A percentile compares a stretch with the other conserved stretches of the same genome.
These are phyloP conservation scores for Watsonalla cultraria DNA, from an alignment of 2,888 invertebrate genomes.

Conservation along the genomic window DNA sequence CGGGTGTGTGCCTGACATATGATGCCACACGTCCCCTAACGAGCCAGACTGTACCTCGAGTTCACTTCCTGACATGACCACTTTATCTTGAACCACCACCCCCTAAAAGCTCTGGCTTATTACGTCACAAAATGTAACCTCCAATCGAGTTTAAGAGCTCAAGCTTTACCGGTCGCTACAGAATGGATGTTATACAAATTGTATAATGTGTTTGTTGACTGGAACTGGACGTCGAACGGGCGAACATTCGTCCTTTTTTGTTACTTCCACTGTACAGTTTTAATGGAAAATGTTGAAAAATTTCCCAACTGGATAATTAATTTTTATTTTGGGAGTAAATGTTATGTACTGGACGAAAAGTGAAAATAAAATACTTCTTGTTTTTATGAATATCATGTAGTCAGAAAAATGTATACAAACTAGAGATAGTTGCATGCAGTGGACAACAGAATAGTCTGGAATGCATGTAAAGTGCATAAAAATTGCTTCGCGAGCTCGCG, in stretches of 20 bases:
- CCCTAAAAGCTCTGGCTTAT: constrained; percentile 2
- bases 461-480: not conserved
- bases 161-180: constrained; percentile 22
- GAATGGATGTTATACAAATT: constrained; percentile 40
- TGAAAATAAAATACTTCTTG: not conserved
- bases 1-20: constrained; percentile 45
- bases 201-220: constrained; percentile 35
- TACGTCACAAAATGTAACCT: not conserved
- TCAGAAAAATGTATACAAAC: too few relatives aligned
- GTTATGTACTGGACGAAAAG: not conserved
- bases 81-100: constrained; percentile 22
- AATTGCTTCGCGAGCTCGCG: too few relatives aligned
- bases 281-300: constrained; percentile 31
- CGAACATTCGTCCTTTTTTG: constrained; percentile 30
- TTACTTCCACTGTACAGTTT: constrained; percentile 37
- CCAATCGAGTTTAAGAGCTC: constrained; percentile 26
- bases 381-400: too few relatives aligned
- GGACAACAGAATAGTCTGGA: not conserved
- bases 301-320: not conserved
- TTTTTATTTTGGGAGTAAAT: not conserved
- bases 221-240: constrained; percentile 34
- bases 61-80: constrained; percentile 29
- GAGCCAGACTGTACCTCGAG: constrained; percentile 31
- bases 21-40: constrained; percentile 27
- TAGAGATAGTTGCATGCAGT: too few relatives aligned